phyloP scores from a whole-genome alignment of 2,797 vertebrate species.

The Urophycis tenuis region DNA sequence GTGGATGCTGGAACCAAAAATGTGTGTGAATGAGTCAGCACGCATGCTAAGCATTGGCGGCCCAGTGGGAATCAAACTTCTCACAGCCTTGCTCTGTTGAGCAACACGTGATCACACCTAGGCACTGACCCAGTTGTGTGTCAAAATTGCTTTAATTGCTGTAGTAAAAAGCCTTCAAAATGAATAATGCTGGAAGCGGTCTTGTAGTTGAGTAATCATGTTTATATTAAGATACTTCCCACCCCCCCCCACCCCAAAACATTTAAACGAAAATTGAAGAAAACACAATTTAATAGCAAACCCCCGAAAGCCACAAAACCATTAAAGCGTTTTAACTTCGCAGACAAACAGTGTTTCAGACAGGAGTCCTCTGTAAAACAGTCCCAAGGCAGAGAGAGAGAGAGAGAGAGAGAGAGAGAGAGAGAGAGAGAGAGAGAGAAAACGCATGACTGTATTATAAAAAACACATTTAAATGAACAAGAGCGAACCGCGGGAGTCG shows the following conservation, averaged over 20 bases:
- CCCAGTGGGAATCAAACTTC: not conserved
- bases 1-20: no score
- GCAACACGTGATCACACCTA: not conserved
- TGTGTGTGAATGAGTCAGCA: no score
- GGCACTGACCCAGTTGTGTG: not conserved
- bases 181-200: not conserved
- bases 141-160: not conserved
- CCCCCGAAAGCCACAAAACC: not conserved
- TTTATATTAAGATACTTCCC: not conserved
- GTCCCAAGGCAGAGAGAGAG: slow-evolving; percentile 35
- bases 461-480: not conserved
- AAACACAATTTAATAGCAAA: not conserved
- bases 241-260: no score
- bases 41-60: not conserved
- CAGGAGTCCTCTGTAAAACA: slow-evolving; percentile 38
- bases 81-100: not conserved
- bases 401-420: slow-evolving; percentile 25
- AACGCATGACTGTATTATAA: not conserved
- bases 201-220: not conserved
- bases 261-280: not conserved
- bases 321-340: not conserved
- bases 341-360: slow-evolving; percentile 18
- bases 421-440: slow-evolving; percentile 20
- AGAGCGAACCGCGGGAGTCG: not conserved
- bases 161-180: not conserved